Evolutionary conservation across 2,888 invertebrate genomes (phyloP).

Genomic region (Protula sp.): DNA sequence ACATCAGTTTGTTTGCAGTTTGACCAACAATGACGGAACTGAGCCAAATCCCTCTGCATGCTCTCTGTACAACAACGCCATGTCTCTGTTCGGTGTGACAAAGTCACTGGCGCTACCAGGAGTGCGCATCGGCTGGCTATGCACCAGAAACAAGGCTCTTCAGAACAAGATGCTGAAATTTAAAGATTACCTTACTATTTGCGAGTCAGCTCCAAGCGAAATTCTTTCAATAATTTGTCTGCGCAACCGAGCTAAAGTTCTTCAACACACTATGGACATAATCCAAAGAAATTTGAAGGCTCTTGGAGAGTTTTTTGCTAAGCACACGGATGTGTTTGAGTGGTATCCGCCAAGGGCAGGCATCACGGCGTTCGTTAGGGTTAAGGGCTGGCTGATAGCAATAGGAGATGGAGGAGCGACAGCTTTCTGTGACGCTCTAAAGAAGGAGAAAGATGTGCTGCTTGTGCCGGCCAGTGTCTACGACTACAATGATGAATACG

Average conservation of each 20-base stretch:
- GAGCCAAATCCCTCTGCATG: slow-evolving; percentile 16
- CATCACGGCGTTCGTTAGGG: slow-evolving; percentile 32
- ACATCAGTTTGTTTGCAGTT: too few species aligned
- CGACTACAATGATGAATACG: slow-evolving; percentile 14
- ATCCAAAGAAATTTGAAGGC: slow-evolving; percentile 11
- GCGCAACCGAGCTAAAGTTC: slow-evolving; percentile 10
- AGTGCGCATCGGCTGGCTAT: slow-evolving; percentile 23
- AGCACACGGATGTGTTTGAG: slow-evolving; percentile 15
- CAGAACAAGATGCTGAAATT: slow-evolving; percentile 10
- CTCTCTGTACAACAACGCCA: slow-evolving; percentile 13
- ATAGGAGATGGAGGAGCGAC: slow-evolving; percentile 6
- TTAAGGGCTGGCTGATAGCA: slow-evolving; percentile 14
- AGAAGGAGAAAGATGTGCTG: slow-evolving; percentile 9
- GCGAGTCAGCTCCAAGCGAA: slow-evolving; percentile 17
- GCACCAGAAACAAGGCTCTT: slow-evolving; percentile 10
- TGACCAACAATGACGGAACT: slow-evolving; percentile 17
- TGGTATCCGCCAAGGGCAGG: slow-evolving; percentile 29
- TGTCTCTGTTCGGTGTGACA: slow-evolving; percentile 20
- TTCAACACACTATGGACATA: slow-evolving; percentile 9
- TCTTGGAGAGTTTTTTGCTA: slow-evolving; percentile 14
- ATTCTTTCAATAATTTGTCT: slow-evolving; percentile 22
- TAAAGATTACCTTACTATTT: slow-evolving; percentile 24
- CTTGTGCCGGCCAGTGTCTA: slow-evolving; percentile 13
- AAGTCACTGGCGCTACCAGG: slow-evolving; percentile 24
- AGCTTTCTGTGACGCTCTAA: slow-evolving; percentile 8